phyloP scores from a whole-genome alignment of 2,797 vertebrate species.

The Spinus olivaceus region DNA sequence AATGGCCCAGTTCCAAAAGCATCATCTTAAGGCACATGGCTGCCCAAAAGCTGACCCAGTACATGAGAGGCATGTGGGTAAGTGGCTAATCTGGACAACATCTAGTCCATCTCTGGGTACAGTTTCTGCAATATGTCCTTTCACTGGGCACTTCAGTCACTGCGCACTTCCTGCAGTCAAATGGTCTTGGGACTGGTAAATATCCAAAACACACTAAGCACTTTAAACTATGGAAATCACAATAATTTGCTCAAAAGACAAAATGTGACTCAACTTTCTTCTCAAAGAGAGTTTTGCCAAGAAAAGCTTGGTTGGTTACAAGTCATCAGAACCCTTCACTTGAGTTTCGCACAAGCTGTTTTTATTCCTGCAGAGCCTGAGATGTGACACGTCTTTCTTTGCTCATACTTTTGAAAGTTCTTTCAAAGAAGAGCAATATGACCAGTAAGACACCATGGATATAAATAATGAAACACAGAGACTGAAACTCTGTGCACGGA shows the following conservation, averaged over 20 bases:
- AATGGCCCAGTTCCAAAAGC: background rate
- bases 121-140: background rate
- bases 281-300: background rate
- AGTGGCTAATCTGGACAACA: background rate
- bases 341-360: background rate
- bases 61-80: background rate
- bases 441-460: background rate
- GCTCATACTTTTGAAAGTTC: background rate
- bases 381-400: background rate
- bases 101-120: background rate
- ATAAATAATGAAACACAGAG: conserved; percentile 33
- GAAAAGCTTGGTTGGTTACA: background rate
- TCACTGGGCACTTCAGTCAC: background rate
- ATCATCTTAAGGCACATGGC: background rate
- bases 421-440: background rate
- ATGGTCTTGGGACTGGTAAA: background rate
- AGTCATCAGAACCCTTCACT: background rate
- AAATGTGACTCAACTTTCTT: conserved; percentile 34
- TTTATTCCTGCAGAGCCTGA: background rate
- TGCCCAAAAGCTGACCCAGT: background rate
- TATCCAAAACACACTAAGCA: background rate
- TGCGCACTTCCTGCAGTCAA: fast-evolving
- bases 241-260: conserved; percentile 21
- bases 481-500: background rate
- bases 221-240: conserved; percentile 11